Evolutionary conservation across 2,888 invertebrate genomes (phyloP).

Genomic region (Malthinus seriepunctatus): DNA sequence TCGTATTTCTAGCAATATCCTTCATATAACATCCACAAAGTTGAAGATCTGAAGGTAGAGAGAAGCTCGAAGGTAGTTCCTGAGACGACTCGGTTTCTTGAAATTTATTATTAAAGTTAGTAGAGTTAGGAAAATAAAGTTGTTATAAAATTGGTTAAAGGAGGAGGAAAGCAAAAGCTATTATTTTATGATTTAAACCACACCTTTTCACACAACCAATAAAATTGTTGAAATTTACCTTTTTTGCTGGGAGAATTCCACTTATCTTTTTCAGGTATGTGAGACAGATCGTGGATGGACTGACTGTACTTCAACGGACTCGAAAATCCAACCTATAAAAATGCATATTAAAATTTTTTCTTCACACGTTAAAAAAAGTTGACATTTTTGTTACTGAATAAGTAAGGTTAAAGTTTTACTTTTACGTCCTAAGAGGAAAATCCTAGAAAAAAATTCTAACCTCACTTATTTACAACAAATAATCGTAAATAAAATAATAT

Average conservation of each 20-base stretch:
- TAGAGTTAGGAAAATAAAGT: conserved; percentile 34
- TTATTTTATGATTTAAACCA: conserved; percentile 28
- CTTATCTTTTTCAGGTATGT: conserved; percentile 62
- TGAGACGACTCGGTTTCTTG: conserved; percentile 23
- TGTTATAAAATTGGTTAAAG: conserved; percentile 25
- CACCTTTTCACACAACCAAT: not conserved
- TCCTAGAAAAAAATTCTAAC: too few relatives aligned
- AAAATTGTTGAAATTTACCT: conserved; percentile 32
- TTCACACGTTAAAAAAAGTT: too few relatives aligned
- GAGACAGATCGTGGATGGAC: conserved; percentile 83
- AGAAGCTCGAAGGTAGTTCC: conserved; percentile 37
- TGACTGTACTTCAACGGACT: conserved; percentile 83
- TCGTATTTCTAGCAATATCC: conserved; percentile 48
- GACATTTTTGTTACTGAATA: too few relatives aligned
- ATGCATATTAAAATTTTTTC: not conserved
- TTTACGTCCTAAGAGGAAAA: too few relatives aligned
- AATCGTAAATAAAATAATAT: too few relatives aligned
- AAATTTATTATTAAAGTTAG: conserved; percentile 41
- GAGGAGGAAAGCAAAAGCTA: conserved; percentile 38
- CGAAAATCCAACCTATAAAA: conserved; percentile 70
- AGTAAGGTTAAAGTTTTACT: too few relatives aligned
- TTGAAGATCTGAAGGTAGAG: conserved; percentile 50
- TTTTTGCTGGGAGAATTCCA: conserved; percentile 39
- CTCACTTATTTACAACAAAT: too few relatives aligned
- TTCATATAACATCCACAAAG: conserved; percentile 53